Evolutionary conservation across 2,113 vertebrate genomes (phyloP), one percentile per base, ranked within the genome.

Genomic region (Limnothrissa miodon): DNA sequence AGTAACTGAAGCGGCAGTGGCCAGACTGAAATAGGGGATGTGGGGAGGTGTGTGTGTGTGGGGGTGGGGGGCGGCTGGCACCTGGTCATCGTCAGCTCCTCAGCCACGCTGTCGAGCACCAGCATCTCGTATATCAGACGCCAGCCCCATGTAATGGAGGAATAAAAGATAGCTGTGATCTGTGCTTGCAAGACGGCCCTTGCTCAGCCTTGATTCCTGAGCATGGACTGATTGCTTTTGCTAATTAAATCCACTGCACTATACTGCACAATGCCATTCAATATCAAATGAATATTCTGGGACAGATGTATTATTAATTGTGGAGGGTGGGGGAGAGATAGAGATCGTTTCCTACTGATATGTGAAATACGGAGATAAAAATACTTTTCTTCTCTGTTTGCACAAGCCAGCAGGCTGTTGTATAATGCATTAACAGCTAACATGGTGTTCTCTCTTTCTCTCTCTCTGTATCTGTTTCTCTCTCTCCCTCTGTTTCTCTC

Each of bases 271-370:
- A 11, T 36, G 66, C 29, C 66, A 74, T 74, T 74, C 66, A 74
- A 74, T 39, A 74, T 74, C 66, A 74, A 74, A 74, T 74, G 29
- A 74, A 74, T 74, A 4, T 74, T 29, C 66, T 74, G 25, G 25
- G 29, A 74, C 66, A 74, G 36, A 74, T 74, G 66, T 74, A 74
- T 74, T 74, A 74, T 74, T 74, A 74, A 74, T 74, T 74, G 66
- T 0, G 66, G 66, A 33, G 66, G 66, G 66, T 33, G 59, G 25
- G 25, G 59, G 25, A 66, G 59, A 56, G 51, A 56, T 56, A 56
- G 66, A 33, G 17, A 74, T 74, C 29, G 33, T 74, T 36, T 74
- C 29, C 29, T 39, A 36, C 33, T 74, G 66, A 74, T 74, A 33
- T 74, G 66, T 74, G 25, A 36, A 74, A 74, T 74, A 74, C 25